Evolutionary conservation across 1,140 invertebrate species (phyloP), one percentile per base, ranked within the genome.

Genomic region (Choristoneura fumiferana): DNA sequence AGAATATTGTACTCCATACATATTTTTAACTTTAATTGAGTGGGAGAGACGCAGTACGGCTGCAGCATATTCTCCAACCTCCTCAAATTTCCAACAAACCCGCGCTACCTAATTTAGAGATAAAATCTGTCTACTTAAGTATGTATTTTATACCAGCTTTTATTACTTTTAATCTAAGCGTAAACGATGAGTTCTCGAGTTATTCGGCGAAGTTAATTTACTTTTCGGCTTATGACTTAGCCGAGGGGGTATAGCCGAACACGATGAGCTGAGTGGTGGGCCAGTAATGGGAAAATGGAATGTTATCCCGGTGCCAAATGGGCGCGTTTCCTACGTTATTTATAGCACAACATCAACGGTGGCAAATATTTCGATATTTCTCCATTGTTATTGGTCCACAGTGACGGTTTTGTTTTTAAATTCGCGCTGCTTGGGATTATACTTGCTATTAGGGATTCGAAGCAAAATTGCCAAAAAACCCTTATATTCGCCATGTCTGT

Each of bases 291-390:
- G 43, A 33, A 49, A 49, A 49, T 45, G 17, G 40, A 45, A 45
- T 49, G 43, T 49, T 49, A 22, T 49, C 17, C 29, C 12, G 43
- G 17, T 49, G 18, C 43, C 43, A 49, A 49, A 49, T 49, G 43
- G 22, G 9, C 43, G 18, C 3, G 18, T 49, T 49, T 33, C 17
- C 37, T 29, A 3, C 43, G 18, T 49, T 22, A 49, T 49, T 49
- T 49, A 49, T 49, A 12, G 18, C 43, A 1, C 43, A 6, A 10
- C 43, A 49, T 49, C 43, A 49, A 49, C 12, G 43, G 43, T 49
- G 43, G 43, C 43, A 49, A 17, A 49, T 49, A 49, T 49, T 45
- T 45, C 43, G 22, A 49, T 49, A 49, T 49, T 45, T 45, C 43
- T 6, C 43, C 18, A 49, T 49, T 49, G 43, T 49, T 49, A 33